Percentiles rank a stretch among this genome's conserved stretches.
Conservation (phyloP, 1,140 invertebrate species). For the Nasonia longicornis region DNA sequence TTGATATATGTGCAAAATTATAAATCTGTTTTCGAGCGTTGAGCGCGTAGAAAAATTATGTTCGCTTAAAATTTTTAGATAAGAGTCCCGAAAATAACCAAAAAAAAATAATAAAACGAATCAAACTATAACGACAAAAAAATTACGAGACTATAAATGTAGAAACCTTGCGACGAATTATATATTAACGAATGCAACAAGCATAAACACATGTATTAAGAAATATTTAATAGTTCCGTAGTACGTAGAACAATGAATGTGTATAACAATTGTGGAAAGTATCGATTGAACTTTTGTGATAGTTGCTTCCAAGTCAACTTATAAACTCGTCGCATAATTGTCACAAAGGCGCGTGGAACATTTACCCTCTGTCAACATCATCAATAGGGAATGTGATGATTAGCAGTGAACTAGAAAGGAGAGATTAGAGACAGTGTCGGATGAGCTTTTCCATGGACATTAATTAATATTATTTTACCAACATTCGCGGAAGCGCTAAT, state of each 20-base stretch:
- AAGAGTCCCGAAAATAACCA: not conserved
- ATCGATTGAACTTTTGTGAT: not conserved
- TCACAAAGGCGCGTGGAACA: not conserved
- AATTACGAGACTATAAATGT: not conserved
- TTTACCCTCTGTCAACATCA: not conserved
- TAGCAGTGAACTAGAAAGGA: slow-evolving; percentile 27
- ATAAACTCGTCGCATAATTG: slow-evolving; percentile 33
- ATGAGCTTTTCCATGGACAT: slow-evolving; percentile 43
- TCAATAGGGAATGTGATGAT: not conserved
- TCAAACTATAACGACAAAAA: not conserved
- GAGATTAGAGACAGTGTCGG: slow-evolving; percentile 36
- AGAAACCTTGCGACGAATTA: not conserved
- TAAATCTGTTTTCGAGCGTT: slow-evolving; percentile 1
- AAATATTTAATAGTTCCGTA: not conserved
- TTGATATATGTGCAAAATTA: not conserved
- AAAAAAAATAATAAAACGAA: slow-evolving; percentile 45
- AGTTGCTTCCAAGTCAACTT: not conserved
- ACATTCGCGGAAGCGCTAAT: slow-evolving; percentile 7
- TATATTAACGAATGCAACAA: not conserved
- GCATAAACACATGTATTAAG: not conserved
- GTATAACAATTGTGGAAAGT: not conserved
- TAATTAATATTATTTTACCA: slow-evolving; percentile 15
- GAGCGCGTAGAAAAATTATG: slow-evolving; percentile 13
- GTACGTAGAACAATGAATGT: not conserved
- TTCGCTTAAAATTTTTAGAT: not conserved